Conservation (phyloP, 2,888 invertebrate species). For the Epinotia ramella region DNA sequence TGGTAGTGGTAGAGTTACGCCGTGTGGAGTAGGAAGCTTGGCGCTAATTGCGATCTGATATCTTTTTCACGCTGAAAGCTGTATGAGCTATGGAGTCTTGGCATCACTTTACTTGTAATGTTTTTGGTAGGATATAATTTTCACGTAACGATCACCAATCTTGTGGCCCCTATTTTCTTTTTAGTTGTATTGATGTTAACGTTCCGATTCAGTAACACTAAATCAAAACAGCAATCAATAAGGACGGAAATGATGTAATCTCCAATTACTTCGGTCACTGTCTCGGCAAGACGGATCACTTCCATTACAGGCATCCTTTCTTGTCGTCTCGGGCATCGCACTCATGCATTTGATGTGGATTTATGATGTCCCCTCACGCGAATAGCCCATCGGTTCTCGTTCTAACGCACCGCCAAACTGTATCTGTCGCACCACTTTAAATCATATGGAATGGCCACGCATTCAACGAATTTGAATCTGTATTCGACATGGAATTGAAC, state of each 20-base stretch:
- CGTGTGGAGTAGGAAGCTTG: no score
- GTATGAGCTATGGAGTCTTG: no score
- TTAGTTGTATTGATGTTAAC: no score
- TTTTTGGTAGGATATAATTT: no score
- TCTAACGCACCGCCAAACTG: slow-evolving; percentile 42
- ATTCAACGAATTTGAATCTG: slow-evolving; percentile 47
- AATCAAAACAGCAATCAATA: slow-evolving; percentile 44
- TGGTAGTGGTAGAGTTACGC: no score
- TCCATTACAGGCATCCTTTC: slow-evolving; percentile 58
- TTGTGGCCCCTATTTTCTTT: no score
- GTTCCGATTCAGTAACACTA: slow-evolving; percentile 1
- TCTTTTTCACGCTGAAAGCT: no score
- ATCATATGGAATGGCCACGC: slow-evolving; percentile 46
- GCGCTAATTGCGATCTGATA: no score
- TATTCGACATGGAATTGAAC: slow-evolving; percentile 42
- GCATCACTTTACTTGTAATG: no score
- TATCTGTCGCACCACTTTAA: slow-evolving; percentile 45
- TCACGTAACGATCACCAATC: no score
- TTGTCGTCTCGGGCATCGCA: slow-evolving; percentile 46
- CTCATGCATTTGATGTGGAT: slow-evolving; percentile 48
- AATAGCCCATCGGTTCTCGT: slow-evolving; percentile 53
- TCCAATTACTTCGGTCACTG: slow-evolving; percentile 62
- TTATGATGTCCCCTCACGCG: slow-evolving; percentile 50
- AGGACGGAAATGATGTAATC: slow-evolving; percentile 55
- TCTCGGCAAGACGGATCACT: slow-evolving; percentile 64